Conservation (phyloP, 2,888 invertebrate genomes). For the Cantharis lateralis region DNA sequence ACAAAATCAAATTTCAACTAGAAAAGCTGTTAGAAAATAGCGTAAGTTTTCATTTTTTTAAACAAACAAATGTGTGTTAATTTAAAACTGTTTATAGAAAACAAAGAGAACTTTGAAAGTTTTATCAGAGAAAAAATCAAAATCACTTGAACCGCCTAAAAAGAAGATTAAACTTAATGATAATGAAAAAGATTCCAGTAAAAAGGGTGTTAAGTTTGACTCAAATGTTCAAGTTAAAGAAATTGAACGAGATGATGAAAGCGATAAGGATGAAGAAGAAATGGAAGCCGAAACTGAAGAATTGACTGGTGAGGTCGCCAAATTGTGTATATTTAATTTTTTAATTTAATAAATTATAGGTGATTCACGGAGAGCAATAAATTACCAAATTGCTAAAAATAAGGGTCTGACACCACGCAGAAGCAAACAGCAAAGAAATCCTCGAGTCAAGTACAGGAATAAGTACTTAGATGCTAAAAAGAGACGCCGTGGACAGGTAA, state of each 20-base stretch:
- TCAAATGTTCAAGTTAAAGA: constrained; percentile 2
- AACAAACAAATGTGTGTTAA: background rate
- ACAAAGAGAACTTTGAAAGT: background rate
- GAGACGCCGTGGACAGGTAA: constrained; percentile 89
- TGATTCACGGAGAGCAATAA: constrained; percentile 62
- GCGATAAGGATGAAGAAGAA: constrained; percentile 49
- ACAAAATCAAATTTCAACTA: constrained; percentile 70
- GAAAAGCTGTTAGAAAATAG: constrained; percentile 60
- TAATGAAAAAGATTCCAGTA: background rate
- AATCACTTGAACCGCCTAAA: background rate
- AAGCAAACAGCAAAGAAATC: constrained; percentile 92
- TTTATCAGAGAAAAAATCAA: background rate
- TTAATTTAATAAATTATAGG: background rate
- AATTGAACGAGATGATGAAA: constrained; percentile 42
- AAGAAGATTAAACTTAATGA: constrained; percentile 8
- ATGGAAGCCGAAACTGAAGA: constrained; percentile 49
- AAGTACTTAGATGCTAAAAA: constrained; percentile 93
- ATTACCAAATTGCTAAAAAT: constrained; percentile 94
- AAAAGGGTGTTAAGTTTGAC: constrained; percentile 9
- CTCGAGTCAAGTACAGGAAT: constrained; percentile 90
- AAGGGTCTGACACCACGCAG: constrained; percentile 90
- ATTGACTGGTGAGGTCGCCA: constrained; percentile 4
- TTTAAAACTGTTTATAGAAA: background rate
- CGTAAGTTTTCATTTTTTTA: constrained; percentile 6
- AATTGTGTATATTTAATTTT: background rate